Evolutionary conservation across 2,888 invertebrate species (phyloP).

Genomic region (Lasioglossum lativentre): DNA sequence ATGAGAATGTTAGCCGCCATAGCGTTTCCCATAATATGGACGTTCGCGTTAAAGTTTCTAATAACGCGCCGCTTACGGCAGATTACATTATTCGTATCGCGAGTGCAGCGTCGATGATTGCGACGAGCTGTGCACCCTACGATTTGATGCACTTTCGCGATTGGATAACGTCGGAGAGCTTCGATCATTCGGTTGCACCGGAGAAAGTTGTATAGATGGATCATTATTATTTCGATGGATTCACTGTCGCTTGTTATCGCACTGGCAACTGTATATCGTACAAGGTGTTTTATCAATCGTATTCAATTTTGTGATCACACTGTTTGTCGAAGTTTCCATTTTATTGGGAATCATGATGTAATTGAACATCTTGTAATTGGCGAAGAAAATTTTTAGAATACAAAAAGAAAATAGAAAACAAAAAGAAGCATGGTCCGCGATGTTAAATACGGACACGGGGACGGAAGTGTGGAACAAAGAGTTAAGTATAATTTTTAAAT

Average conservation of each 20-base stretch:
- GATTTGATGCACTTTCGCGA: conserved; percentile 49
- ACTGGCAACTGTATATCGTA: background rate
- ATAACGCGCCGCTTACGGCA: background rate
- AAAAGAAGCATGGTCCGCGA: background rate
- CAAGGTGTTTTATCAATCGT: background rate
- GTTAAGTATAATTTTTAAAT: too few species aligned
- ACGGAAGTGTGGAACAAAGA: background rate
- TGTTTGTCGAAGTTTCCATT: background rate
- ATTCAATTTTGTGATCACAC: background rate
- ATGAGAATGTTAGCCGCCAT: background rate
- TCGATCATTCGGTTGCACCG: background rate
- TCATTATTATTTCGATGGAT: background rate
- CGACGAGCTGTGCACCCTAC: conserved; percentile 30
- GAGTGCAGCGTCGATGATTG: background rate
- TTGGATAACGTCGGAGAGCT: conserved; percentile 3
- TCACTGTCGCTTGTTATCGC: background rate
- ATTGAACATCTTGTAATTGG: too few species aligned
- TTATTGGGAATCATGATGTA: too few species aligned
- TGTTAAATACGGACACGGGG: background rate
- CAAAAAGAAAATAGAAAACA: too few species aligned
- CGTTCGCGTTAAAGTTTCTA: background rate
- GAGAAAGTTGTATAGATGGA: conserved; percentile 26
- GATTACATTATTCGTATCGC: conserved; percentile 26
- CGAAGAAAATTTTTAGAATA: too few species aligned
- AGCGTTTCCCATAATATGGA: background rate